phyloP scores from a whole-genome alignment of 2,113 vertebrate genomes.

The Lycaon pictus region DNA sequence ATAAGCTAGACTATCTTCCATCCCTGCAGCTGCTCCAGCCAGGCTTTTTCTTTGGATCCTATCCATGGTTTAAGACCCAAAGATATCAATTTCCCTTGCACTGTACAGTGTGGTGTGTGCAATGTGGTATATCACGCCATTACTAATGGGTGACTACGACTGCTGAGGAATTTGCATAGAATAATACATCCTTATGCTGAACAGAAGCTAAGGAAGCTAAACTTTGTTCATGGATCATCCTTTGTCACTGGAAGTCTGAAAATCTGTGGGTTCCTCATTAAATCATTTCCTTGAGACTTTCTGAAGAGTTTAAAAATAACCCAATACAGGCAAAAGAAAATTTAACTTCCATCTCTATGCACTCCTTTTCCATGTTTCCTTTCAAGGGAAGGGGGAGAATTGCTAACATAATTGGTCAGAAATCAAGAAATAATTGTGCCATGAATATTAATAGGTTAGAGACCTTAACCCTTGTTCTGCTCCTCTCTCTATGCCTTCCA shows the following conservation, averaged over 20 bases:
- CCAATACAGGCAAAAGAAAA: neutral
- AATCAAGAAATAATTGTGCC: neutral
- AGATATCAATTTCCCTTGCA: neutral
- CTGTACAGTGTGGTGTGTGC: neutral
- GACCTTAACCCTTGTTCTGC: neutral
- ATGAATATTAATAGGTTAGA: neutral
- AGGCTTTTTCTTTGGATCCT: neutral
- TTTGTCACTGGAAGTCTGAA: neutral
- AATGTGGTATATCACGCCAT: neutral
- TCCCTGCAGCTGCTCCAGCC: neutral
- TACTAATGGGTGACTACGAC: constrained; percentile 3
- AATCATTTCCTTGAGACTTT: constrained; percentile 37
- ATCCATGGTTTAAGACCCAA: neutral
- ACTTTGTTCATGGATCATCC: neutral
- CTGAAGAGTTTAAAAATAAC: constrained; percentile 26
- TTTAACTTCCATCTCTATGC: neutral
- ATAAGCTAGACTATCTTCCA: neutral
- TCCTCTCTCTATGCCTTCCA: neutral
- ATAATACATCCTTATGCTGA: neutral
- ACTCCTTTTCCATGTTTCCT: neutral
- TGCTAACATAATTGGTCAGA: neutral
- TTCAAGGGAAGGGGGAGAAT: neutral
- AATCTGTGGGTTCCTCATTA: neutral
- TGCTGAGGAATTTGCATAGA: constrained; percentile 28
- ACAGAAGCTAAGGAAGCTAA: neutral